phyloP scores from a whole-genome alignment of 2,113 vertebrate genomes.

The Toxotes jaculatrix region DNA sequence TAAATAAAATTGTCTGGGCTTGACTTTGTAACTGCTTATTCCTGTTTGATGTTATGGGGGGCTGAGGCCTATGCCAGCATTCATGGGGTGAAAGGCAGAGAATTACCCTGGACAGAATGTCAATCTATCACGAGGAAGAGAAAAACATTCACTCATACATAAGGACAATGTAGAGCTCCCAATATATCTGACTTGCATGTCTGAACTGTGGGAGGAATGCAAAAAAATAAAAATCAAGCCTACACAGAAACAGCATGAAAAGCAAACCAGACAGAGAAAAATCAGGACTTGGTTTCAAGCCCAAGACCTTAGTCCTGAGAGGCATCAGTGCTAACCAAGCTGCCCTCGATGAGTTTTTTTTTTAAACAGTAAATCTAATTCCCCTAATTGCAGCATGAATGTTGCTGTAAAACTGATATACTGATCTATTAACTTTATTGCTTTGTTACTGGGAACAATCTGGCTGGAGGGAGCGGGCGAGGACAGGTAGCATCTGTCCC shows the following conservation, averaged over 20 bases:
- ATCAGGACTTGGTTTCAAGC: background rate
- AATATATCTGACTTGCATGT: slow-evolving; percentile 17
- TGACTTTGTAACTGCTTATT: background rate
- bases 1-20: background rate
- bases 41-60: background rate
- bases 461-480: slow-evolving; percentile 80
- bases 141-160: slow-evolving; percentile 25
- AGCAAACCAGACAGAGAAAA: slow-evolving; percentile 19
- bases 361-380: slow-evolving; percentile 62
- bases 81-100: background rate
- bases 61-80: background rate
- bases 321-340: background rate
- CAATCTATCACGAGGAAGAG: background rate
- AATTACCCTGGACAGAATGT: slow-evolving; percentile 3
- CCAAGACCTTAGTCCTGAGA: background rate
- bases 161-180: background rate
- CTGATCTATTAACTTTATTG: slow-evolving; percentile 82
- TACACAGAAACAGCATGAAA: background rate
- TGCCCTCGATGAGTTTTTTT: slow-evolving; percentile 16
- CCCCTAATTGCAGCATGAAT: slow-evolving; percentile 76
- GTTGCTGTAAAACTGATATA: slow-evolving; percentile 77
- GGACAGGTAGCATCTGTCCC: slow-evolving; percentile 89
- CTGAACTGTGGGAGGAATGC: slow-evolving; percentile 13
- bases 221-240: background rate
- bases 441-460: slow-evolving; percentile 85